These are phyloP conservation scores for Yponomeuta plumbellus DNA, from an alignment of 2,888 invertebrate species.

Conservation along the genomic window DNA sequence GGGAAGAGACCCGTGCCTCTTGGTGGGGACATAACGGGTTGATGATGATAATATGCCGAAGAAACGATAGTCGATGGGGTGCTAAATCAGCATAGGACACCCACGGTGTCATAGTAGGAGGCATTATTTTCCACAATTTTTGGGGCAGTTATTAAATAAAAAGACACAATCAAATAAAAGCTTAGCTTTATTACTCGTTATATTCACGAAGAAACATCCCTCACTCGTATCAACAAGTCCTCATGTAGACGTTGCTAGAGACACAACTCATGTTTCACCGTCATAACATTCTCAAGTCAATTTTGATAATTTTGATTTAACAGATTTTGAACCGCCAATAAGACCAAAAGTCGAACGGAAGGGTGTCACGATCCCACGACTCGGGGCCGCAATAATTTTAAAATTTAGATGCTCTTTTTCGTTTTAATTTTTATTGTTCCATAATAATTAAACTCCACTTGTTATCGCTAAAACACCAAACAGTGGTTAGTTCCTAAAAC, in stretches of 20 bases:
- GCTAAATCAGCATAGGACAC: too few species aligned
- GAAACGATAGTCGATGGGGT: too few species aligned
- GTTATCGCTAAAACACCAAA: slow-evolving; percentile 69
- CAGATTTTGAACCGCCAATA: slow-evolving; percentile 60
- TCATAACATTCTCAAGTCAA: slow-evolving; percentile 45
- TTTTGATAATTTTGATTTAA: slow-evolving; percentile 63
- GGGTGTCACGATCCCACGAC: slow-evolving; percentile 39
- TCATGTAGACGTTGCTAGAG: slow-evolving; percentile 58
- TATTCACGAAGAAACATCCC: slow-evolving; percentile 80
- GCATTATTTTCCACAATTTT: neutral
- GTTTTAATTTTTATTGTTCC: slow-evolving; percentile 5
- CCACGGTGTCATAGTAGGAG: too few species aligned
- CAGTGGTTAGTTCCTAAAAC: slow-evolving; percentile 71
- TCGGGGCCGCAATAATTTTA: slow-evolving; percentile 32
- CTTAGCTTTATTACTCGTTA: slow-evolving; percentile 86
- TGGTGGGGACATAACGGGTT: too few species aligned
- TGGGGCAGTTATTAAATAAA: slow-evolving; percentile 42
- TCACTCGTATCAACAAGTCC: slow-evolving; percentile 70
- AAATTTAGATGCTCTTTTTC: slow-evolving; percentile 22
- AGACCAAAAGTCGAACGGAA: slow-evolving; percentile 52
- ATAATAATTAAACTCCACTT: slow-evolving; percentile 54
- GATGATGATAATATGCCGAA: too few species aligned
- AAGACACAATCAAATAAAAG: slow-evolving; percentile 79
- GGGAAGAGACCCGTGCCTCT: too few species aligned
- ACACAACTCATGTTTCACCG: slow-evolving; percentile 56